Conservation (phyloP, 2,888 invertebrate genomes). For the Taphrorychus bicolor region DNA sequence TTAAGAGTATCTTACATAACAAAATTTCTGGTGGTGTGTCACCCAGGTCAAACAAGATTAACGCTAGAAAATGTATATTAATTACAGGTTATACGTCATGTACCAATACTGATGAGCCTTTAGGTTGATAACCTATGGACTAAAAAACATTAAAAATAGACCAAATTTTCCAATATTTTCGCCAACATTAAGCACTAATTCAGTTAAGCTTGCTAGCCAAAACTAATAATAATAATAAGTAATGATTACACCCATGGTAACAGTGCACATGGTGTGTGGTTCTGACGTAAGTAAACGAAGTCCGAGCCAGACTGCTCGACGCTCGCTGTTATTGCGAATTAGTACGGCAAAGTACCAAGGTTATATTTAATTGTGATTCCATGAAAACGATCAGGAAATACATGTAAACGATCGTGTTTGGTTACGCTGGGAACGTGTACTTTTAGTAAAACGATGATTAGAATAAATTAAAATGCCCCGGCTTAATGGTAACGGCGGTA, state of each 20-base stretch:
- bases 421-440: constrained; percentile 13
- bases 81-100: too few relatives aligned
- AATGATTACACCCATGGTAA: constrained; percentile 17
- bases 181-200: not conserved
- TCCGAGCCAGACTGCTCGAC: constrained; percentile 29
- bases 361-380: constrained; percentile 32
- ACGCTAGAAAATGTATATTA: too few relatives aligned
- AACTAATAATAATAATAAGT: constrained; percentile 7
- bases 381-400: constrained; percentile 34
- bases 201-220: not conserved
- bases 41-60: too few relatives aligned
- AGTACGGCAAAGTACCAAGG: constrained; percentile 36
- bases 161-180: not conserved
- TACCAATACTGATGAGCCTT: too few relatives aligned
- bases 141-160: too few relatives aligned
- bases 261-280: constrained; percentile 13
- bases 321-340: constrained; percentile 23
- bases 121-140: too few relatives aligned
- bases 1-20: too few relatives aligned
- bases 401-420: constrained; percentile 26
- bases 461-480: not conserved
- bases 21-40: too few relatives aligned
- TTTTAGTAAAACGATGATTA: constrained; percentile 6
- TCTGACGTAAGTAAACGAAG: constrained; percentile 17
- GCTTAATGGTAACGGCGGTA: not conserved